A percentile compares a stretch with the other conserved stretches of the same genome.
phyloP scores from a whole-genome alignment of 2,797 vertebrate species.

The Danio tinwini region DNA sequence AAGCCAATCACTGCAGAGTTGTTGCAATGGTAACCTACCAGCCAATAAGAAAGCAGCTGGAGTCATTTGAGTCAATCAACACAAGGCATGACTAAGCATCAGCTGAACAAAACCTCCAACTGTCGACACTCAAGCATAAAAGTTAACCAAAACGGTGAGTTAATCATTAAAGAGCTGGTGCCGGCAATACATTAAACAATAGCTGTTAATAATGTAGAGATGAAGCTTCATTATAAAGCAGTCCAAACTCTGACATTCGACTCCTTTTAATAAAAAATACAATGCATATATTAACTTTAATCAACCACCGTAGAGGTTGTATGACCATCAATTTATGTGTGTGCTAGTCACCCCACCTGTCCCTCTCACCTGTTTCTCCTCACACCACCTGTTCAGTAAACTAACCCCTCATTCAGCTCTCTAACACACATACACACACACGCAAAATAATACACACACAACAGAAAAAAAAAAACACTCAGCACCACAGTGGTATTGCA shows the following conservation, averaged over 20 bases:
- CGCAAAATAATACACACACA: conserved; percentile 7
- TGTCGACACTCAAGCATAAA: neutral
- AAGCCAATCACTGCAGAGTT: conserved; percentile 26
- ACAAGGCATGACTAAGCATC: neutral
- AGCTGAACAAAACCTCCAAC: neutral
- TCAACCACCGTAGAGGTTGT: conserved; percentile 5
- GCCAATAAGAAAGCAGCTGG: conserved; percentile 22
- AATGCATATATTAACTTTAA: conserved; percentile 25
- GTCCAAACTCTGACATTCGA: neutral
- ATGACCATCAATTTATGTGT: conserved; percentile 6
- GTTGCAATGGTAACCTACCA: conserved; percentile 46
- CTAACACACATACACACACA: conserved; percentile 4
- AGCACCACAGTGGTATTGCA: neutral
- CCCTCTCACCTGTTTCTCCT: conserved; percentile 50
- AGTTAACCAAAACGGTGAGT: neutral
- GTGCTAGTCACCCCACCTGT: conserved; percentile 38
- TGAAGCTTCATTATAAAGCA: neutral
- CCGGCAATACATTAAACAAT: conserved; percentile 12
- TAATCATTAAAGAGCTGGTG: conserved; percentile 37
- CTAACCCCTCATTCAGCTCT: neutral
- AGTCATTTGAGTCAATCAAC: conserved; percentile 24
- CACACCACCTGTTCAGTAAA: conserved; percentile 56
- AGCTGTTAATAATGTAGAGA: neutral
- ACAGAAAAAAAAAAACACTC: neutral
- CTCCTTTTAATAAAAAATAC: neutral